Conservation (phyloP, 2,888 invertebrate species). For the Mythimna impura region DNA sequence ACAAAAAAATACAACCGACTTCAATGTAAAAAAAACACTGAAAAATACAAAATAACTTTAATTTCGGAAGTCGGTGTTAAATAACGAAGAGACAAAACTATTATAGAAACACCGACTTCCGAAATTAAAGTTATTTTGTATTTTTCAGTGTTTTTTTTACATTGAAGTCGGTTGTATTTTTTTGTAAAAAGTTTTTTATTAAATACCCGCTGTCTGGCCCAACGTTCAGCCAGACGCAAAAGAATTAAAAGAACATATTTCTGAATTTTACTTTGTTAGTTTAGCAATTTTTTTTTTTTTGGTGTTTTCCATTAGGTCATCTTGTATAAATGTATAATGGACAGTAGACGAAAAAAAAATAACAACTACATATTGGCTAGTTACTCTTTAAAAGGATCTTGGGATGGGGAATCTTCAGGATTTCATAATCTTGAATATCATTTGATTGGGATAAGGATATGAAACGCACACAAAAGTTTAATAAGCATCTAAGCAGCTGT, state of each 20-base stretch:
- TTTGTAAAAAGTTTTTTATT: too few species aligned
- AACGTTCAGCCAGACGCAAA: slow-evolving; percentile 16
- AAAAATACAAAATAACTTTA: too few species aligned
- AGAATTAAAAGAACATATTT: slow-evolving; percentile 18
- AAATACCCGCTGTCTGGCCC: slow-evolving; percentile 14
- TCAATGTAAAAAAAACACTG: too few species aligned
- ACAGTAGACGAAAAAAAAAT: background rate
- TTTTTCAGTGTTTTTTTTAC: too few species aligned
- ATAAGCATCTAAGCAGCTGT: too few species aligned
- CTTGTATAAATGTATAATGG: background rate
- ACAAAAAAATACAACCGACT: too few species aligned
- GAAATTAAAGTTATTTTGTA: too few species aligned
- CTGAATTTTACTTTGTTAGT: slow-evolving; percentile 15
- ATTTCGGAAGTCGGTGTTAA: too few species aligned
- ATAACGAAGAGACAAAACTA: too few species aligned
- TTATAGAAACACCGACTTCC: too few species aligned
- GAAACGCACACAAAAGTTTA: background rate
- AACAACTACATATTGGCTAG: background rate
- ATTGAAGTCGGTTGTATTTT: too few species aligned
- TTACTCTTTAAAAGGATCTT: slow-evolving; percentile 5
- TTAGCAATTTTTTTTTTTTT: slow-evolving; percentile 10
- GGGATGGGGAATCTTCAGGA: slow-evolving; percentile 30
- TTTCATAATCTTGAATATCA: slow-evolving; percentile 30
- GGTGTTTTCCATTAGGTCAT: background rate
- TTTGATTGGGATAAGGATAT: background rate